Conservation (phyloP, 2,888 invertebrate species). For the Teinopalpus imperialis region DNA sequence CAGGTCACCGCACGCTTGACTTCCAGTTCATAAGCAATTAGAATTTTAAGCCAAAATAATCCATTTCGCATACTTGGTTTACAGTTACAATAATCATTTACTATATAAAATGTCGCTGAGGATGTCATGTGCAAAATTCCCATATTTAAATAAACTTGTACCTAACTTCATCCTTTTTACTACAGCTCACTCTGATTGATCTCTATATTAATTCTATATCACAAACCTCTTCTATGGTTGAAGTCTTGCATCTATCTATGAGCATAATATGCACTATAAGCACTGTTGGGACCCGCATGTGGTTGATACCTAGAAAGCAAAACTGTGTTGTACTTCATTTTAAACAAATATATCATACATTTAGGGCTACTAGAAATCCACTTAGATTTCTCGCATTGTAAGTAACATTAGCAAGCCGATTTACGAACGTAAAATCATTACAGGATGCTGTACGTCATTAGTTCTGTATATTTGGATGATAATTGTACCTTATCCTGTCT, state of each 20-base stretch:
- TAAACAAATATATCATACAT: too few relatives aligned
- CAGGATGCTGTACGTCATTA: too few relatives aligned
- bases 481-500: too few relatives aligned
- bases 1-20: conserved; percentile 3
- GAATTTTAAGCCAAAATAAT: background rate
- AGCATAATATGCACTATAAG: conserved; percentile 74
- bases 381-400: too few relatives aligned
- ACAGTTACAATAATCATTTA: background rate
- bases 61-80: background rate
- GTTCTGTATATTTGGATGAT: too few relatives aligned
- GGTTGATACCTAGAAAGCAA: conserved; percentile 66
- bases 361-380: too few relatives aligned
- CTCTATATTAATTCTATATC: conserved; percentile 23
- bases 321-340: too few relatives aligned
- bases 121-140: background rate
- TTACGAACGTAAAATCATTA: too few relatives aligned
- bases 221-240: conserved; percentile 23
- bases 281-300: conserved; percentile 65
- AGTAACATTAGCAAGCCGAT: too few relatives aligned
- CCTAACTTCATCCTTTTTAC: conserved; percentile 4
- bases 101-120: background rate
- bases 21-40: background rate
- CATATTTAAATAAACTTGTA: too few relatives aligned
- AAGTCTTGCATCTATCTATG: conserved; percentile 58
- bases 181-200: conserved; percentile 10